Conservation (phyloP, 2,888 invertebrate species). For the Noctua pronuba region DNA sequence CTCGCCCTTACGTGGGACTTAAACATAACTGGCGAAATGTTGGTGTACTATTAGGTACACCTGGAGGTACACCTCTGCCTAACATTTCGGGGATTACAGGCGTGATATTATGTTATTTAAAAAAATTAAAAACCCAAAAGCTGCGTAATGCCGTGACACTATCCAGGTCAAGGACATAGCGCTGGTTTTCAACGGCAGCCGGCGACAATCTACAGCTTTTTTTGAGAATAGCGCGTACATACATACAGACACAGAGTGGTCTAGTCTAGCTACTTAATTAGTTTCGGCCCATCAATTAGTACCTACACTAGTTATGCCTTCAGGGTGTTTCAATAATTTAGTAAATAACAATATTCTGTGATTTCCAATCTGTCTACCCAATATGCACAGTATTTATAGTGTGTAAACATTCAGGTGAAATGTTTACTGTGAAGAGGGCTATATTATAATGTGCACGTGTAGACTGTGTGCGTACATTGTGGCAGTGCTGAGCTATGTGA, state of each 20-base stretch:
- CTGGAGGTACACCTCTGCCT: no score
- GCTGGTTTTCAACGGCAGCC: no score
- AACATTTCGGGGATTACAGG: no score
- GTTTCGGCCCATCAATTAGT: neutral
- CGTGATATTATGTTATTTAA: no score
- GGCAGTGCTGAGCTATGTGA: neutral
- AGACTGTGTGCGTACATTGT: constrained; percentile 18
- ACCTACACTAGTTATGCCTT: neutral
- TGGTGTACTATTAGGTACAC: no score
- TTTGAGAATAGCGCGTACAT: neutral
- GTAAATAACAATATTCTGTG: neutral
- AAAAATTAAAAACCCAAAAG: neutral
- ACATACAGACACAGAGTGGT: neutral
- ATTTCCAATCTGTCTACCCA: neutral
- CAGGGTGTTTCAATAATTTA: neutral
- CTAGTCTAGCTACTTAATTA: neutral
- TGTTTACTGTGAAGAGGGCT: neutral
- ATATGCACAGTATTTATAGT: constrained; percentile 3
- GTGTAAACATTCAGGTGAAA: constrained; percentile 2
- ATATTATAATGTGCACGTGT: constrained; percentile 9
- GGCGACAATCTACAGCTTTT: neutral
- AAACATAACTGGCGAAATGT: no score
- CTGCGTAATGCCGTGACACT: neutral
- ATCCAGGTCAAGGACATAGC: neutral
- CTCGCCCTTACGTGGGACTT: no score